A percentile compares a stretch with the other conserved stretches of the same genome.
Evolutionary conservation across 2,888 invertebrate species (phyloP).

Genomic region (Taenaris catops): DNA sequence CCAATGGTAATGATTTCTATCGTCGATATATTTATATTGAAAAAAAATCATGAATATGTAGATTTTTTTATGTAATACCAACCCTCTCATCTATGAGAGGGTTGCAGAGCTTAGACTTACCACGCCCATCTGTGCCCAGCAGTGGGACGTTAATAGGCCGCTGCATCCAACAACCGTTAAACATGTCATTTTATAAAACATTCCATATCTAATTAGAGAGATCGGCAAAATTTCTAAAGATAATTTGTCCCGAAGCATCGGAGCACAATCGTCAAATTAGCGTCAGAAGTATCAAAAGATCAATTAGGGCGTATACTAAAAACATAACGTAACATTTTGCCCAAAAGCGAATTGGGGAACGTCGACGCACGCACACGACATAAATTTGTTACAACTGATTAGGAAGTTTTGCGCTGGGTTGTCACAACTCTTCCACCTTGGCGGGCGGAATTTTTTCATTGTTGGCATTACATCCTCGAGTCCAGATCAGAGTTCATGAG

Average conservation of each 20-base stretch:
- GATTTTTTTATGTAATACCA: too few relatives aligned
- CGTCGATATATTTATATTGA: too few relatives aligned
- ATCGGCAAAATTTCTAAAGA: constrained; percentile 22
- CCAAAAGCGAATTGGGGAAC: neutral
- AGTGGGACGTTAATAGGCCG: too few relatives aligned
- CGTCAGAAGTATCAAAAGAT: constrained; percentile 32
- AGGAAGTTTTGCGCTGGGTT: constrained; percentile 64
- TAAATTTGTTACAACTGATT: constrained; percentile 77
- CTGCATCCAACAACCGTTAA: too few relatives aligned
- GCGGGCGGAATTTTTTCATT: constrained; percentile 62
- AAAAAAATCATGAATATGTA: too few relatives aligned
- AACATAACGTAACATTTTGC: neutral
- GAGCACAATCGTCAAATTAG: constrained; percentile 33
- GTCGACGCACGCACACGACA: constrained; percentile 55
- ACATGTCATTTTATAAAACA: too few relatives aligned
- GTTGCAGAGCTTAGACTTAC: too few relatives aligned
- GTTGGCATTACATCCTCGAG: constrained; percentile 61
- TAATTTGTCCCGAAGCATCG: constrained; percentile 13
- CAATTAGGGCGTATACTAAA: constrained; percentile 13
- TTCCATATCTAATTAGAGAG: too few relatives aligned
- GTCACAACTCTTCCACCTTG: constrained; percentile 73
- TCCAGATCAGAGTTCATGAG: constrained; percentile 75
- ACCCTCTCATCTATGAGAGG: too few relatives aligned
- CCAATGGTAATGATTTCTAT: too few relatives aligned
- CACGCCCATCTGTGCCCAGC: too few relatives aligned